Evolutionary conservation across 2,888 invertebrate species (phyloP).

Genomic region (Andrena bicolor): DNA sequence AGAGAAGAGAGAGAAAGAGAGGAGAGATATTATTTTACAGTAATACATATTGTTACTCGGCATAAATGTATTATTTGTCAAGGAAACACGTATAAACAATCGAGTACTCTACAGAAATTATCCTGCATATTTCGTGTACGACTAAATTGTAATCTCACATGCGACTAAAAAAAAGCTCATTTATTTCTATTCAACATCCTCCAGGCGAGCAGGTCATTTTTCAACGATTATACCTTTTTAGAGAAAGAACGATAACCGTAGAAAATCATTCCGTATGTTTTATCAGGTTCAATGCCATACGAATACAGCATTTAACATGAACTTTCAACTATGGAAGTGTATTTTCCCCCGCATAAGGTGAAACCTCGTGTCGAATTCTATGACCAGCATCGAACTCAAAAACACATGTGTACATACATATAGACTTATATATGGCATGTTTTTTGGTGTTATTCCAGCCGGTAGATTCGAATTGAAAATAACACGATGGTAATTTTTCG

Average conservation of each 20-base stretch:
- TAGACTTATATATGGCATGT: slow-evolving; percentile 45
- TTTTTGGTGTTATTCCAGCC: slow-evolving; percentile 38
- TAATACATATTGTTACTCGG: not conserved
- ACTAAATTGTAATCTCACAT: not conserved
- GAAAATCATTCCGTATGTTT: not conserved
- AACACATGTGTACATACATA: slow-evolving; percentile 29
- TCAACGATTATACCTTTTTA: not conserved
- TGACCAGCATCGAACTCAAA: slow-evolving; percentile 14
- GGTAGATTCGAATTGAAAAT: not conserved
- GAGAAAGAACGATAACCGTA: not conserved
- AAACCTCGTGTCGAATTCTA: slow-evolving; percentile 18
- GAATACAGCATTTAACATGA: not conserved
- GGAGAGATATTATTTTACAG: slow-evolving; percentile 11
- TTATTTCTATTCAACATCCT: slow-evolving; percentile 16
- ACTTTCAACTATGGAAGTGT: not conserved
- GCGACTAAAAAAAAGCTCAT: slow-evolving; percentile 8
- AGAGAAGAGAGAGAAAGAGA: not conserved
- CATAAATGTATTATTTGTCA: not conserved
- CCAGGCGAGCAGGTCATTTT: slow-evolving; percentile 29
- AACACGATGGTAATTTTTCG: slow-evolving; percentile 46
- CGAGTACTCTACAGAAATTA: not conserved
- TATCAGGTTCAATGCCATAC: not conserved
- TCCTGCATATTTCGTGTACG: not conserved
- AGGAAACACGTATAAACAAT: not conserved
- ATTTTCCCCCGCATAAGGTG: not conserved